A percentile compares a stretch with the other conserved stretches of the same genome.
phyloP scores from a whole-genome alignment of 1,140 invertebrate species.

The Diachasmimorpha longicaudata region DNA sequence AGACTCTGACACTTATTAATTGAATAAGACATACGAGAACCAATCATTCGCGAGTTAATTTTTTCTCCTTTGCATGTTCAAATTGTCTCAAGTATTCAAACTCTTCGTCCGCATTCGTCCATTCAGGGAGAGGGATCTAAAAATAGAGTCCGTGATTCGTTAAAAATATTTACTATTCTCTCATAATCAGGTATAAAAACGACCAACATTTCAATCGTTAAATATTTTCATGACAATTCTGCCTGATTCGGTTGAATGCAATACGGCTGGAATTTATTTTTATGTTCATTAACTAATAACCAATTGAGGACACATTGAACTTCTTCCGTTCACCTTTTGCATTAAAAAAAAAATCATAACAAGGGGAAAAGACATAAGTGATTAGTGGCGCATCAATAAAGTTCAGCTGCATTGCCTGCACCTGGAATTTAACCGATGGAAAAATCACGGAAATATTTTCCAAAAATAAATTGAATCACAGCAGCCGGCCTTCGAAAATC shows the following conservation, averaged over 20 bases:
- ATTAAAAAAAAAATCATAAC: too few relatives aligned
- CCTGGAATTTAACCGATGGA: not conserved
- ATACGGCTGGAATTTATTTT: too few relatives aligned
- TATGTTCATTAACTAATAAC: too few relatives aligned
- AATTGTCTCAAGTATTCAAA: slow-evolving; percentile 25
- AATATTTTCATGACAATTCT: not conserved
- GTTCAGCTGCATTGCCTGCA: too few relatives aligned
- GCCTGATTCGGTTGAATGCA: too few relatives aligned
- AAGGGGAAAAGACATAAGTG: too few relatives aligned
- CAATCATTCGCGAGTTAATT: not conserved
- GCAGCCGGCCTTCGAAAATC: too few relatives aligned
- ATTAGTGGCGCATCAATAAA: too few relatives aligned
- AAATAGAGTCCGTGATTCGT: slow-evolving; percentile 7
- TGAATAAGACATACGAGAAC: not conserved
- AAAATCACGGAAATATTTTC: not conserved
- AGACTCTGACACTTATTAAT: slow-evolving; percentile 8
- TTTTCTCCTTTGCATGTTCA: not conserved
- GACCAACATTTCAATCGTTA: not conserved
- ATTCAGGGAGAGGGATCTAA: slow-evolving; percentile 37
- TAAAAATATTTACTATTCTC: not conserved
- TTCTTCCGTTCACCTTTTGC: too few relatives aligned
- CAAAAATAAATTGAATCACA: too few relatives aligned
- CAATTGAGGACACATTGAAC: too few relatives aligned
- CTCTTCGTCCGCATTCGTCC: slow-evolving; percentile 39
- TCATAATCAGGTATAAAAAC: not conserved